Evolutionary conservation across 2,888 invertebrate genomes (phyloP), one percentile per base, ranked within the genome.

Genomic region (Himalopsyche anomala): DNA sequence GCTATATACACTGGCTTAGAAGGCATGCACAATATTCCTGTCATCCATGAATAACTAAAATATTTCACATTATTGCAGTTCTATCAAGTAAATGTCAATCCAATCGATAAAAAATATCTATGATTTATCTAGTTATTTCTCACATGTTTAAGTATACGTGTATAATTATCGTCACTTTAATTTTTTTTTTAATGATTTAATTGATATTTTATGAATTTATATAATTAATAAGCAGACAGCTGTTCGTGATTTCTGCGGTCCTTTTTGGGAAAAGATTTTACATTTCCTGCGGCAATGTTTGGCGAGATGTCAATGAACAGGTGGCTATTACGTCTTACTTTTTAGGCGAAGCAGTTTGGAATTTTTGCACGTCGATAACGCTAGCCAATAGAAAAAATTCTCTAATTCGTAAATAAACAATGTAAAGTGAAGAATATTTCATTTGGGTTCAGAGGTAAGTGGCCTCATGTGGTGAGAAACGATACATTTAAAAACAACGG

Each of bases 341-440:
- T 74, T 74, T 74, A 36, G 74, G 74, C 74, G 74, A 38, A 74
- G 74, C 74, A 38, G 74, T 74, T 74, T 6, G 74, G 38, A 74
- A 74, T 74, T 74, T 74, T 36, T 74, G 74, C 74, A 74, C 74
- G 74, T 74, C 74, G 74, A 74, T 74, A 74, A 74, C 74, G 74
- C 36, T 74, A 74, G 74, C 38, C 74, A 36, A 74, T 74, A 74
- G 38, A 38, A 74, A 74, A 74, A 74, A 74, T 36, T 38, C 36
- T 36, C 74, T 74, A 74, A 74, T 74, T 74, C 74, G 74, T 74
- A 74, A 74, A 74, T 74, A 74, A 74, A 74, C 38, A 74, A 36
- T 74, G 74, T 36, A 38, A 74, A 74, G 74, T 74, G 74, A 74
- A 36, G 74, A 74, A 74, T 69, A 69, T 36, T 74, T 36, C 5